Conservation (phyloP, 2,797 vertebrate genomes). For the Coendou prehensilis region DNA sequence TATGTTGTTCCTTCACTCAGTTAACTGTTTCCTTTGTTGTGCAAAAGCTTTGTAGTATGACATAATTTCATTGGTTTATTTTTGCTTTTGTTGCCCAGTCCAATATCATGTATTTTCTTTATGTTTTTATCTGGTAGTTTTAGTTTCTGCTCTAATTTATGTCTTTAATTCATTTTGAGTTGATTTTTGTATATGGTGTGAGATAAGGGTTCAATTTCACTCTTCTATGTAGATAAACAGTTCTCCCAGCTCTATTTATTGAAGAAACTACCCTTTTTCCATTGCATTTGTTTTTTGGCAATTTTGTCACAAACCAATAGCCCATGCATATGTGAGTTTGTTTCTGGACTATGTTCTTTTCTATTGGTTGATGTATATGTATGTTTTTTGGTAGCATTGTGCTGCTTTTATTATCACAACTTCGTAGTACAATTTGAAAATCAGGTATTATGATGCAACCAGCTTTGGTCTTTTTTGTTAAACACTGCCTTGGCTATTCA, state of each 20-base stretch:
- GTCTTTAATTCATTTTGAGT: background rate
- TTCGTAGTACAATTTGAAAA: background rate
- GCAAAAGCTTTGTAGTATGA: no score
- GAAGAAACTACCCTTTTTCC: no score
- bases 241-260: no score
- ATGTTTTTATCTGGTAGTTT: background rate
- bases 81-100: no score
- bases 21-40: no score
- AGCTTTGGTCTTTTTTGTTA: no score
- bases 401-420: background rate
- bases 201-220: no score
- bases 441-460: background rate
- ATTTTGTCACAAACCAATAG: background rate
- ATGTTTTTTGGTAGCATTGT: background rate
- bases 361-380: background rate
- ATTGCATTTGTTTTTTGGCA: background rate
- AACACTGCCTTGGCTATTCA: background rate
- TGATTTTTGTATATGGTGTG: no score
- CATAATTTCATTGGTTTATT: no score
- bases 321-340: background rate
- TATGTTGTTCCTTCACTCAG: background rate
- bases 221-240: no score
- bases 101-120: background rate
- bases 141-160: background rate
- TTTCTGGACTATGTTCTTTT: background rate